Evolutionary conservation across 1,140 invertebrate genomes (phyloP).

Genomic region (Drosophila asahinai): DNA sequence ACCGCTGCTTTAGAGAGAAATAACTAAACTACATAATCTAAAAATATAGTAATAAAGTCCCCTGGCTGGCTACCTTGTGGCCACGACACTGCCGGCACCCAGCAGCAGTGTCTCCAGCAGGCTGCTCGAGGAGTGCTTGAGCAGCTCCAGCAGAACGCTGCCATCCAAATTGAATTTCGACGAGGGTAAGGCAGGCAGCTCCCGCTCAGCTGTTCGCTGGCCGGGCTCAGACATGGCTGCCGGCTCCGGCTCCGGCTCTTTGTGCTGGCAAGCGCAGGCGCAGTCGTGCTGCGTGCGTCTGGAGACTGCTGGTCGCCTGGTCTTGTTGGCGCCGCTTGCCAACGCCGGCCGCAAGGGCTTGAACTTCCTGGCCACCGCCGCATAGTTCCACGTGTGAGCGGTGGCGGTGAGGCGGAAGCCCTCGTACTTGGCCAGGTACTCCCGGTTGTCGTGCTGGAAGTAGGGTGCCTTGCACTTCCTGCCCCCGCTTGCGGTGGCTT

Average conservation of each 20-base stretch:
- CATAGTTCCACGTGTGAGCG: slow-evolving; percentile 71
- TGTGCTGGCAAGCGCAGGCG: slow-evolving; percentile 68
- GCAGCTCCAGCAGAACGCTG: slow-evolving; percentile 62
- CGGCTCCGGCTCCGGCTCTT: slow-evolving; percentile 48
- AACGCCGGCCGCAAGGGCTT: slow-evolving; percentile 75
- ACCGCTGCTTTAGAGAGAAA: too few relatives aligned
- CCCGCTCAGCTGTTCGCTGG: slow-evolving; percentile 60
- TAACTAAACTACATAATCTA: background rate
- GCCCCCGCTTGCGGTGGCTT: slow-evolving; percentile 14
- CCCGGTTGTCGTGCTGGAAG: slow-evolving; percentile 80
- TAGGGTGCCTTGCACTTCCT: slow-evolving; percentile 73
- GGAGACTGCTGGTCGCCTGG: slow-evolving; percentile 64
- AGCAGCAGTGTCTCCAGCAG: slow-evolving; percentile 67
- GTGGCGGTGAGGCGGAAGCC: slow-evolving; percentile 65
- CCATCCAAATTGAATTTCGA: slow-evolving; percentile 46
- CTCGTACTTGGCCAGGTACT: slow-evolving; percentile 72
- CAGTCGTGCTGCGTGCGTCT: slow-evolving; percentile 49
- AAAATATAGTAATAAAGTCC: background rate
- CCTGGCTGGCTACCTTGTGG: slow-evolving; percentile 42
- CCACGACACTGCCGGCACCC: slow-evolving; percentile 61
- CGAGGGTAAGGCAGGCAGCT: slow-evolving; percentile 7
- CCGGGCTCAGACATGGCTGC: slow-evolving; percentile 20
- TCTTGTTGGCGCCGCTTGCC: slow-evolving; percentile 77
- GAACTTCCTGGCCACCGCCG: slow-evolving; percentile 79
- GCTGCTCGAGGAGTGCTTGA: slow-evolving; percentile 71